Evolutionary conservation across 2,113 vertebrate genomes (phyloP), one percentile per base, ranked within the genome.

Genomic region (Ochotona princeps): DNA sequence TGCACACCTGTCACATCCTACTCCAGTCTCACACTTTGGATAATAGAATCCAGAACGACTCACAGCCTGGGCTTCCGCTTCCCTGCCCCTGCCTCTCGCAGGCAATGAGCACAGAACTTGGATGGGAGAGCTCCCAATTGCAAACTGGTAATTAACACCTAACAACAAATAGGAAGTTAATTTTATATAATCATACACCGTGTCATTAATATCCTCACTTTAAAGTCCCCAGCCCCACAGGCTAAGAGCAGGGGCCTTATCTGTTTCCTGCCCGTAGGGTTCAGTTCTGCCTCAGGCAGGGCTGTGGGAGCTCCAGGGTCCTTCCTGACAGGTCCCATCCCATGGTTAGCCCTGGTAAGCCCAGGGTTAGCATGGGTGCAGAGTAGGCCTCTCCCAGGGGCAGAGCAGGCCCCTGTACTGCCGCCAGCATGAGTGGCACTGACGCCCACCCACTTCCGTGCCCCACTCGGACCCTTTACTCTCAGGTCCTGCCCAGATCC

Each of bases 401-500:
- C 32, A 81, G 60, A 72, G 72, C 84, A 51, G 66, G 28, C 18
- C 2, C 0, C 10, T 32, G n/a, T 25, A 5, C 32, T 9, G 9
- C 49, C 18, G 8, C 57, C 38, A 44, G 38, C 25, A 13, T 8
- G 26, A 80, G 66, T 13, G 1, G 26, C 70, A 32, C 63, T 11
- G 1, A 5, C 12, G 3, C 1, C 5, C 18, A 8, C 47, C 14
- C 17, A 2, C 21, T 57, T 18, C 75, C 14, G 32, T 6, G 10
- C 28, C 47, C 60, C 30, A 2, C 70, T 72, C 5, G 49, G 76
- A 4, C 60, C 32, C n/a, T 30, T 90, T 81, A 92, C 26, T 21
- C 32, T 80, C 95, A 98, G 98, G 98, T 30, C 91, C 28, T 23
- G 96, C 87, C 89, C 92, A 95, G 14, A 38, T 98, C 85, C 97